Evolutionary conservation across 2,888 invertebrate genomes (phyloP).

Genomic region (Dryococelus australis): DNA sequence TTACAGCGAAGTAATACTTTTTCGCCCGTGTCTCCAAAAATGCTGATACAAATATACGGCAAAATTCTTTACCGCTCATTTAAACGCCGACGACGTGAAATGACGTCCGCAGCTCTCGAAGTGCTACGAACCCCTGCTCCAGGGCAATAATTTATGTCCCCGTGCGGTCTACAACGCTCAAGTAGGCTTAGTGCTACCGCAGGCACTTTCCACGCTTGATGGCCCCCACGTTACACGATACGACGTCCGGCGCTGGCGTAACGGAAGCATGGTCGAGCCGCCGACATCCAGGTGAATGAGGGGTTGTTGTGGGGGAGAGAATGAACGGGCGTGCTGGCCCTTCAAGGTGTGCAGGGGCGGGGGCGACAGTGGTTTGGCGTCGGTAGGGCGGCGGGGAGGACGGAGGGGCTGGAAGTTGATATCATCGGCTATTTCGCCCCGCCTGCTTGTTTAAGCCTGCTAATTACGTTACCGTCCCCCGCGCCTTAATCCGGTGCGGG

Average conservation of each 20-base stretch:
- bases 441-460: background rate
- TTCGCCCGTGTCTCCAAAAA: no score
- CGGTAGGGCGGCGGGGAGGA: background rate
- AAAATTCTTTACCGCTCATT: no score
- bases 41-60: no score
- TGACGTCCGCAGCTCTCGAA: no score
- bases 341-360: background rate
- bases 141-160: no score
- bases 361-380: background rate
- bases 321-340: background rate
- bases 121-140: no score
- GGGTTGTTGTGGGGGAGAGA: background rate
- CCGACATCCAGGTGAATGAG: background rate
- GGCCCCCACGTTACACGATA: background rate
- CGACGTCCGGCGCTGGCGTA: background rate
- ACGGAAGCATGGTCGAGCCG: background rate
- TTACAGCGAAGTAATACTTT: no score
- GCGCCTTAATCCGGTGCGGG: background rate
- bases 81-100: no score
- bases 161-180: no score
- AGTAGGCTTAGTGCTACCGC: no score
- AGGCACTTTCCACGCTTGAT: background rate
- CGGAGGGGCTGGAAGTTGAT: background rate
- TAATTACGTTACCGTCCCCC: background rate
- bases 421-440: slow-evolving; percentile 3